A percentile compares a stretch with the other conserved stretches of the same genome.
Evolutionary conservation across 2,888 invertebrate species (phyloP).

Genomic region (Sarcophaga subvicina): DNA sequence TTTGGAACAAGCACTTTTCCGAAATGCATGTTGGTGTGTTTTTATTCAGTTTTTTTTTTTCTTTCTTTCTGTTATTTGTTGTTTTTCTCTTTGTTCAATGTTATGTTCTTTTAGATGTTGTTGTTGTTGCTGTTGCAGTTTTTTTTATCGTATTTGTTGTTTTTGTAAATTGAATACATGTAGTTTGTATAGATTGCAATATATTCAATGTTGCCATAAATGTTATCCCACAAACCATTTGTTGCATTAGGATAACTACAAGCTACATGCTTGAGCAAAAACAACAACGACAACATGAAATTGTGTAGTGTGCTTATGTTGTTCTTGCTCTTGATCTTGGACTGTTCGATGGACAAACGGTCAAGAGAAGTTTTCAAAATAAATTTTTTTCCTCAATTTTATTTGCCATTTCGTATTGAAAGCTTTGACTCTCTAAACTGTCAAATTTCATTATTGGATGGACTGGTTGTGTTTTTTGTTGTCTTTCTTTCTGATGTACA

Average conservation of each 20-base stretch:
- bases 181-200: slow-evolving; percentile 58
- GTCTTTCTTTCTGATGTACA: slow-evolving; percentile 11
- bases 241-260: slow-evolving; percentile 68
- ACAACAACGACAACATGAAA: slow-evolving; percentile 32
- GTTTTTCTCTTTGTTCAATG: slow-evolving; percentile 48
- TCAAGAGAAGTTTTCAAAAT: slow-evolving; percentile 47
- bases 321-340: slow-evolving; percentile 62
- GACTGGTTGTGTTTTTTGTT: slow-evolving; percentile 39
- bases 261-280: slow-evolving; percentile 37
- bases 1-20: slow-evolving; percentile 70
- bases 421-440: slow-evolving; percentile 60
- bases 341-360: slow-evolving; percentile 47
- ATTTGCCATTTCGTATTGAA: slow-evolving; percentile 41
- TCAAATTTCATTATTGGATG: slow-evolving; percentile 57
- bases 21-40: slow-evolving; percentile 65
- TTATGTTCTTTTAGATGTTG: slow-evolving; percentile 58
- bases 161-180: slow-evolving; percentile 60
- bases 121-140: slow-evolving; percentile 45
- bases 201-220: slow-evolving; percentile 66
- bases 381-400: slow-evolving; percentile 2
- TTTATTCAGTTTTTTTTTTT: slow-evolving; percentile 40
- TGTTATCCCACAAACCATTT: slow-evolving; percentile 68
- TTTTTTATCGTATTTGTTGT: slow-evolving; percentile 57
- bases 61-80: slow-evolving; percentile 43
- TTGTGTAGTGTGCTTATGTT: slow-evolving; percentile 24